Conservation (phyloP, 2,888 invertebrate species). For the Sthenelais limicola region DNA sequence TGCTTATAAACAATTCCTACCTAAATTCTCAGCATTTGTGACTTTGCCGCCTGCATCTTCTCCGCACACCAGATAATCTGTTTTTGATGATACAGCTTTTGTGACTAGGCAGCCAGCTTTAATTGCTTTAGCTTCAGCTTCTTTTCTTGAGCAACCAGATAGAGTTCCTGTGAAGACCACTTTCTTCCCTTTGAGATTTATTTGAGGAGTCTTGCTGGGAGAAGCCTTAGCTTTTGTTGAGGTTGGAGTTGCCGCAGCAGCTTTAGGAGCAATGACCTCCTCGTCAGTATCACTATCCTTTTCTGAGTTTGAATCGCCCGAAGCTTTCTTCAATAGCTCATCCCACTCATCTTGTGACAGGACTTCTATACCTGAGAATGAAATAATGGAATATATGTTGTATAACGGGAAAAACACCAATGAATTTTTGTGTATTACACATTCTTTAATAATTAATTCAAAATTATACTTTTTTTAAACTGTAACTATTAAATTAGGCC, state of each 20-base stretch:
- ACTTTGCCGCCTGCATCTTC: conserved; percentile 18
- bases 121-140: not conserved
- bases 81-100: conserved; percentile 11
- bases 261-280: not conserved
- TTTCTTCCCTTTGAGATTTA: conserved; percentile 22
- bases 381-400: not conserved
- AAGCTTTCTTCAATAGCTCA: not conserved
- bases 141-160: not conserved
- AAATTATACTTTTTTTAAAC: too few relatives aligned
- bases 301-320: not conserved
- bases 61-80: conserved; percentile 13
- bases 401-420: not conserved
- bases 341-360: not conserved
- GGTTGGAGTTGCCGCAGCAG: not conserved
- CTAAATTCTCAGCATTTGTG: conserved; percentile 1
- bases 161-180: conserved; percentile 32
- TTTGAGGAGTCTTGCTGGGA: not conserved
- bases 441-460: not conserved
- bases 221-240: not conserved
- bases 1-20: too few relatives aligned
- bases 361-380: not conserved
- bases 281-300: not conserved
- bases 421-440: not conserved
- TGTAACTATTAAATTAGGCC: too few relatives aligned
- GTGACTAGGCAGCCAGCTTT: conserved; percentile 28